Evolutionary conservation across 2,797 vertebrate species (phyloP).

Genomic region (Rallus crepitans): DNA sequence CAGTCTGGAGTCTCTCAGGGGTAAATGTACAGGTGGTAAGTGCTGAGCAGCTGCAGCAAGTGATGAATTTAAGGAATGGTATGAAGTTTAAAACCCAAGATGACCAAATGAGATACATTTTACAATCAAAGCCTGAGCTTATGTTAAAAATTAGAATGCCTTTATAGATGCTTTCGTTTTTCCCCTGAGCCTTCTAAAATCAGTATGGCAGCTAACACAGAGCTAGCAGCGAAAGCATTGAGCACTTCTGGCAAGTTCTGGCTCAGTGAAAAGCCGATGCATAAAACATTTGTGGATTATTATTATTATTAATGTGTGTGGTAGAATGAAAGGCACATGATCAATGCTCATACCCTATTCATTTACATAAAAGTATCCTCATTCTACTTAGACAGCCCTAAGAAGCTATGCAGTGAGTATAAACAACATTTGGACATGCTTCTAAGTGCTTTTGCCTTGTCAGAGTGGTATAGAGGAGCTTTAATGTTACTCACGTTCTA

Average conservation of each 20-base stretch:
- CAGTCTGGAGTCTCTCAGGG: conserved; percentile 68
- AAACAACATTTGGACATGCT: background rate
- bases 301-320: conserved; percentile 1
- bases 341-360: background rate
- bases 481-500: background rate
- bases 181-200: conserved; percentile 77
- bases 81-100: conserved; percentile 73
- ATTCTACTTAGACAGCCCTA: background rate
- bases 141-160: conserved; percentile 76
- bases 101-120: conserved; percentile 78
- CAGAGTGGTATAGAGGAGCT: background rate
- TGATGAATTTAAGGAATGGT: conserved; percentile 76
- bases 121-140: conserved; percentile 74
- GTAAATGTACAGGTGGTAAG: conserved; percentile 77
- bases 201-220: conserved; percentile 60
- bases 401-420: background rate
- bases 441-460: background rate
- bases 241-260: conserved; percentile 33
- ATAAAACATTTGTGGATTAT: conserved; percentile 2
- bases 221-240: conserved; percentile 11
- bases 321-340: conserved; percentile 5
- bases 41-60: conserved; percentile 74
- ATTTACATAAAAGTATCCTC: background rate
- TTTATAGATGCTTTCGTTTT: conserved; percentile 76
- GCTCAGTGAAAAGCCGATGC: background rate